Percentiles rank a stretch among this genome's conserved stretches.
These are phyloP conservation scores for Asarcornis scutulata DNA, from an alignment of 2,113 vertebrate species.

Conservation along the genomic window DNA sequence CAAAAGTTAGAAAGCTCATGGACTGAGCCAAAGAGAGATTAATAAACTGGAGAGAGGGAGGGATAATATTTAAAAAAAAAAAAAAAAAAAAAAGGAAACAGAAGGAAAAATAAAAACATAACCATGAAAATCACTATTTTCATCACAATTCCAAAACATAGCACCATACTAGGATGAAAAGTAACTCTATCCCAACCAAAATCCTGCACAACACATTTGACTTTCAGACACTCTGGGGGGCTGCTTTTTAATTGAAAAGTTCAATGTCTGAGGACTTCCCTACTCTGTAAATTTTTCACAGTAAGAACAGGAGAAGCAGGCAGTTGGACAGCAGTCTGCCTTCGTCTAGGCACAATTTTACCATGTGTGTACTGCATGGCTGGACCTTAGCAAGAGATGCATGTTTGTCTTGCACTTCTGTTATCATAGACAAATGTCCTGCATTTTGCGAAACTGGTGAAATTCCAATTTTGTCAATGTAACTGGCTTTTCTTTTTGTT, in stretches of 20 bases:
- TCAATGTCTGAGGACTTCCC: not conserved
- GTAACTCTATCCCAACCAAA: not conserved
- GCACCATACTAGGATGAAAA: not conserved
- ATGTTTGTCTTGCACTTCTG: not conserved
- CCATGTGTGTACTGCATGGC: not conserved
- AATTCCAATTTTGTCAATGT: not conserved
- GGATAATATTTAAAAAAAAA: not conserved
- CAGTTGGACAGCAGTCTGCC: not conserved
- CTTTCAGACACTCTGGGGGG: not conserved
- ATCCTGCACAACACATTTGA: not conserved
- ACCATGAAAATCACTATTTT: not conserved
- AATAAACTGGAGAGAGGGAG: not conserved
- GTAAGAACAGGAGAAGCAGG: not conserved
- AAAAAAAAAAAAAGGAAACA: not conserved
- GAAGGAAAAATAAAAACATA: not conserved
- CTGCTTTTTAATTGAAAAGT: not conserved
- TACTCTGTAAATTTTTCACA: not conserved
- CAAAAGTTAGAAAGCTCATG: not conserved
- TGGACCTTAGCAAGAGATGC: not conserved
- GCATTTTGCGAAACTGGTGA: not conserved
- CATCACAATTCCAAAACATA: not conserved
- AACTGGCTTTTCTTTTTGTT: not conserved
- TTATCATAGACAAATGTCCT: not conserved
- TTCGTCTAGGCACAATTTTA: not conserved
- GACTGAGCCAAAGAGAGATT: not conserved